Evolutionary conservation across 2,888 invertebrate species (phyloP).

Genomic region (Protodeltote pygarga): DNA sequence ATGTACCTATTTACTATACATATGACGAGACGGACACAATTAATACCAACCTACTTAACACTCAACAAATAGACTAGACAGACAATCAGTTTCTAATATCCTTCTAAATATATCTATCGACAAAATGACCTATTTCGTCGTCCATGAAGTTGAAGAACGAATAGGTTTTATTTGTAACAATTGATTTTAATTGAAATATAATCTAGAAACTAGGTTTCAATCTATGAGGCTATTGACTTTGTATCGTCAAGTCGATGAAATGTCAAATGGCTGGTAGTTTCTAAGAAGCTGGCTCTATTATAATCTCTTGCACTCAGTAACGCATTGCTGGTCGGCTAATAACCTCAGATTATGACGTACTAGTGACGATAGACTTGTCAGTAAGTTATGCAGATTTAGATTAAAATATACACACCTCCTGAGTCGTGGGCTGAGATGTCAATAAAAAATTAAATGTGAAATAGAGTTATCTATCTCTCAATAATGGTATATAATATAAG

Average conservation of each 20-base stretch:
- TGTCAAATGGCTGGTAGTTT: conserved; percentile 18
- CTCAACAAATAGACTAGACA: too few relatives aligned
- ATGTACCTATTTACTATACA: too few relatives aligned
- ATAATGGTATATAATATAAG: too few relatives aligned
- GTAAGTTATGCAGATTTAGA: conserved; percentile 23
- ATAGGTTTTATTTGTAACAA: conserved; percentile 30
- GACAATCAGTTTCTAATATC: too few relatives aligned
- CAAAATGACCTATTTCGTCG: conserved; percentile 7
- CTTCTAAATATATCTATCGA: too few relatives aligned
- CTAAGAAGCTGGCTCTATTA: conserved; percentile 8
- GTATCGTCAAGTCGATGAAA: conserved; percentile 13
- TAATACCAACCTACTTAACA: too few relatives aligned
- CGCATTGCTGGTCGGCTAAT: conserved; percentile 46
- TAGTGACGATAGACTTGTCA: conserved; percentile 21
- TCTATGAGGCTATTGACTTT: neutral
- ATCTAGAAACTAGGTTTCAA: conserved; percentile 20
- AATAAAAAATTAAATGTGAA: too few relatives aligned
- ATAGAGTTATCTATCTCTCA: too few relatives aligned
- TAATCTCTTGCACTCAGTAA: conserved; percentile 31
- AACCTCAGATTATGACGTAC: conserved; percentile 30
- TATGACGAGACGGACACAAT: too few relatives aligned
- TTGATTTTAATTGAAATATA: conserved; percentile 29
- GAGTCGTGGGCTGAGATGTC: too few relatives aligned
- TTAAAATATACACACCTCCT: too few relatives aligned
- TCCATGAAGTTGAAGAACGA: conserved; percentile 9